These are phyloP conservation scores for Todiramphus chloris DNA, from an alignment of 2,113 vertebrate species.

Conservation along the genomic window DNA sequence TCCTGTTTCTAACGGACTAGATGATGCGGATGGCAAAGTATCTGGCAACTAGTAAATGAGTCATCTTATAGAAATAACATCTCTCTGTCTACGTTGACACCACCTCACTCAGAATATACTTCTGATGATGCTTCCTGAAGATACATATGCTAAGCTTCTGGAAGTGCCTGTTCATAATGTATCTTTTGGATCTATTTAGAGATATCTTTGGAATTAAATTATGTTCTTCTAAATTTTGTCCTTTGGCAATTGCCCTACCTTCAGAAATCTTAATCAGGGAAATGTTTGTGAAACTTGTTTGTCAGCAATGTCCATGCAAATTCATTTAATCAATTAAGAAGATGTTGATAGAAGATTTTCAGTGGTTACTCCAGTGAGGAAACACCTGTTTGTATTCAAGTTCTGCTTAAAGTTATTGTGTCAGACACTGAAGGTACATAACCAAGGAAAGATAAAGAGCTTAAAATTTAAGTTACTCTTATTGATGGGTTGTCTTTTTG, in stretches of 20 bases:
- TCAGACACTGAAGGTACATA: not conserved
- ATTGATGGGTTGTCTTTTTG: not conserved
- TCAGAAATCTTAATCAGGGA: not conserved
- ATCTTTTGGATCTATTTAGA: not conserved
- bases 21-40: not conserved
- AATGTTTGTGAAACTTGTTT: not conserved
- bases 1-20: not conserved
- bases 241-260: not conserved
- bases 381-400: not conserved
- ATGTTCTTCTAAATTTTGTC: not conserved
- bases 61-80: not conserved
- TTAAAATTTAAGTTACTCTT: not conserved
- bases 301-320: not conserved
- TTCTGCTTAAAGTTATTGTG: not conserved
- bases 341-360: not conserved
- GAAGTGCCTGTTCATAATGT: not conserved
- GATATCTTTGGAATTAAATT: not conserved
- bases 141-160: not conserved
- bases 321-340: not conserved
- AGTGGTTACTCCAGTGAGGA: not conserved
- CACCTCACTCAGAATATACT: not conserved
- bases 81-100: conserved; percentile 1
- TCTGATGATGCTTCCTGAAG: not conserved
- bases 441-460: not conserved
- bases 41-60: conserved; percentile 25